Evolutionary conservation across 2,888 invertebrate species (phyloP).

Genomic region (Dolomedes plantarius): DNA sequence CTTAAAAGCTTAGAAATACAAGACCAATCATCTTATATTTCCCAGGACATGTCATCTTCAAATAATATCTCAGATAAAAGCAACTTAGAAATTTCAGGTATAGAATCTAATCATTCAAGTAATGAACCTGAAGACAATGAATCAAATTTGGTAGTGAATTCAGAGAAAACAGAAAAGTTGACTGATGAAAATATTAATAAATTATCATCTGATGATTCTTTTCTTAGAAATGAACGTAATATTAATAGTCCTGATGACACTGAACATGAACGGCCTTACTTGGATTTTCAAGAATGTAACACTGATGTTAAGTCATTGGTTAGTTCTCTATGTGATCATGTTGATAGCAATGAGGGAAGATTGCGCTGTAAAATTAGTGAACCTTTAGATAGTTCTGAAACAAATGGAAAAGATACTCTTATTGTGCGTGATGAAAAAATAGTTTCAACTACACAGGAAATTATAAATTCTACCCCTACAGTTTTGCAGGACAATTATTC

Average conservation of each 20-base stretch:
- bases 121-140: neutral
- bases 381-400: neutral
- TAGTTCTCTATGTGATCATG: constrained; percentile 52
- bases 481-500: neutral
- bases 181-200: neutral
- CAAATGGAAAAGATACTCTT: neutral
- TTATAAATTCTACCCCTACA: neutral
- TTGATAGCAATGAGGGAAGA: constrained; percentile 14
- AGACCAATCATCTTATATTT: neutral
- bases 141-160: neutral
- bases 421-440: neutral
- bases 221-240: neutral
- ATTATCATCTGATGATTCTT: constrained; percentile 2
- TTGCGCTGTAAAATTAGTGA: neutral
- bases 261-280: constrained; percentile 18
- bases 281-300: constrained; percentile 37
- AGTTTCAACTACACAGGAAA: neutral
- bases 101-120: neutral
- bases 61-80: neutral
- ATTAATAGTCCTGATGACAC: neutral
- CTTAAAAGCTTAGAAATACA: neutral
- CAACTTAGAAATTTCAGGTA: neutral
- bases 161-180: neutral
- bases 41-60: neutral
- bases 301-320: constrained; percentile 50